Evolutionary conservation across 2,113 vertebrate genomes (phyloP).

Genomic region (Stegostoma tigrinum): DNA sequence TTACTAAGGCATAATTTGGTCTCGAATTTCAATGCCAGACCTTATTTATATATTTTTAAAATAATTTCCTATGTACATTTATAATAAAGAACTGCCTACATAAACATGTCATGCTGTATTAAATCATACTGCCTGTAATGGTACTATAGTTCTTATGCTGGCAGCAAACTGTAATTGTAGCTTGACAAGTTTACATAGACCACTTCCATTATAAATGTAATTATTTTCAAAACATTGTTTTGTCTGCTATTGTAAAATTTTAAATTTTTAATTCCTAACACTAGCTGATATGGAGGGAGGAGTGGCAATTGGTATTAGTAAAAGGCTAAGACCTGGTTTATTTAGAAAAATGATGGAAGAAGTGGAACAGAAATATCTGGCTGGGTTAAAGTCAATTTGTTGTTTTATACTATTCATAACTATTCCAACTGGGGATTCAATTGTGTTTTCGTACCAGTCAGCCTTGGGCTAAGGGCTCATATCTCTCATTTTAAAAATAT

Average conservation of each 20-base stretch:
- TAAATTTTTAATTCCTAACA: neutral
- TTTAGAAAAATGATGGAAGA: neutral
- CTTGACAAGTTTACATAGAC: neutral
- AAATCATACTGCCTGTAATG: neutral
- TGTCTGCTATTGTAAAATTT: neutral
- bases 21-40: neutral
- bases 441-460: neutral
- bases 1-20: neutral
- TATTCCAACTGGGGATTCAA: neutral
- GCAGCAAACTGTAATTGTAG: neutral
- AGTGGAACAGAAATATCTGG: neutral
- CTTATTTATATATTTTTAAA: neutral
- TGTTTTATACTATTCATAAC: neutral
- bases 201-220: neutral
- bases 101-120: neutral
- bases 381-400: neutral
- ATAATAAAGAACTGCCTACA: neutral
- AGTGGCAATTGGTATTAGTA: neutral
- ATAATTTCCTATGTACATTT: neutral
- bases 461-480: neutral
- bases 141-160: neutral
- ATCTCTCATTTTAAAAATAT: neutral
- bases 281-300: neutral
- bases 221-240: neutral
- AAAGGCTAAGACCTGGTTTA: neutral